Conservation (phyloP, 2,888 invertebrate species). For the Sminthurides aquaticus region DNA sequence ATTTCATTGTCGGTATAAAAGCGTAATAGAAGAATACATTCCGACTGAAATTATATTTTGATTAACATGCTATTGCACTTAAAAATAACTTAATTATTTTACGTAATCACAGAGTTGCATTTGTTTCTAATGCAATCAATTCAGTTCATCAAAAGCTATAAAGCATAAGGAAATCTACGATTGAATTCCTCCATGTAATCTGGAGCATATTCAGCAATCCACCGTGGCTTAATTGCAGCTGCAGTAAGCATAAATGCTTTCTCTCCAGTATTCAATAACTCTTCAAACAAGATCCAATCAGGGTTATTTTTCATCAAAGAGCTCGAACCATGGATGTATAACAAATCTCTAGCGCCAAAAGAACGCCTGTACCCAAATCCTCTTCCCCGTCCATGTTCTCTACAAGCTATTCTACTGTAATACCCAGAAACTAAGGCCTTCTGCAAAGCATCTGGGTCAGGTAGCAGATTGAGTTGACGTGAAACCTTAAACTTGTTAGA, state of each 20-base stretch:
- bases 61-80: too few species aligned
- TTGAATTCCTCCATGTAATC: slow-evolving; percentile 4
- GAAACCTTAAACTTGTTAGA: not conserved
- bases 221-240: slow-evolving; percentile 14
- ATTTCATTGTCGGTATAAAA: too few species aligned
- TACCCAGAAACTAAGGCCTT: slow-evolving; percentile 18
- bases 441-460: slow-evolving; percentile 7
- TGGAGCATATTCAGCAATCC: slow-evolving; percentile 8
- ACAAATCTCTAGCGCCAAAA: not conserved
- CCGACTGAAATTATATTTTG: too few species aligned
- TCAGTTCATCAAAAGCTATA: too few species aligned
- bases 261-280: slow-evolving; percentile 13
- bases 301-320: slow-evolving; percentile 10
- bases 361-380: not conserved
- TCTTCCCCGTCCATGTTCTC: not conserved
- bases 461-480: not conserved
- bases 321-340: slow-evolving; percentile 15
- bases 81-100: too few species aligned
- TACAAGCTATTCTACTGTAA: slow-evolving; percentile 17
- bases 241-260: slow-evolving; percentile 4
- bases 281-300: slow-evolving; percentile 8
- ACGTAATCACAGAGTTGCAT: too few species aligned
- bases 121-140: too few species aligned
- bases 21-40: too few species aligned
- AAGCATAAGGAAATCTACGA: not conserved